Base-by-base conservation (phyloP, 2,113 vertebrate species). In the Atlantisia rogersi region DNA sequence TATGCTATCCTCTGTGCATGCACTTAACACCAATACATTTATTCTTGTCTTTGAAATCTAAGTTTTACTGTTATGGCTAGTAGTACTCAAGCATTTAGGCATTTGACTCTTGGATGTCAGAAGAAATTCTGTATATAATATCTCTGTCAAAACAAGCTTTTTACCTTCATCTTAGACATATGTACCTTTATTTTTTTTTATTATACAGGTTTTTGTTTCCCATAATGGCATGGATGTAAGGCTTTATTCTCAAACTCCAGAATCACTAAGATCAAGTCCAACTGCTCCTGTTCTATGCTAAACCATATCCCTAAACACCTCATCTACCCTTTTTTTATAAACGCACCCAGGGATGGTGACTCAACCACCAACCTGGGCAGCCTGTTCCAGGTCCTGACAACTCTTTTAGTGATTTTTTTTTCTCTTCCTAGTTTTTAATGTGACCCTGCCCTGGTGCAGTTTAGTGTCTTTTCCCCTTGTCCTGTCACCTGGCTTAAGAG, bases 1-100 rank as follows among this genome's bases (percentile, higher is more conserved):
- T 68, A 2, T 2, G 4, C 2, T 2, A 1, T 55, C n/a, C 4
- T 69, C 24, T 52, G 37, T 39, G 11, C 21, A 31, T 7, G 8
- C 42, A 11, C 9, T 67, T 64, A 68, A 81, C 19, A 26, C 6
- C 28, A 35, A 7, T 60, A 11, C 25, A 6, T 25, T 67, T 7
- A 37, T 35, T 14, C 25, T 42, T 20, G 14, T 29, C 5, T 67
- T 24, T 63, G 19, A 60, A n/a, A 48, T 15, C 55, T 31, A 69
- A 53, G 29, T 48, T 74, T 42, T 69, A 14, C 37, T 74, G 17
- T 14, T 59, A 3, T 0, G 2, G 12, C 44, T n/a, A 48, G 29
- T 17, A 24, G 15, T 35, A 26, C 6, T 63, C 18, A 9, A 52
- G 26, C 1, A 17, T 68, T 50, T 17, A 40, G 31, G 21, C 25